Conservation (phyloP, 2,888 invertebrate species). For the Monoplex corrugatus region DNA sequence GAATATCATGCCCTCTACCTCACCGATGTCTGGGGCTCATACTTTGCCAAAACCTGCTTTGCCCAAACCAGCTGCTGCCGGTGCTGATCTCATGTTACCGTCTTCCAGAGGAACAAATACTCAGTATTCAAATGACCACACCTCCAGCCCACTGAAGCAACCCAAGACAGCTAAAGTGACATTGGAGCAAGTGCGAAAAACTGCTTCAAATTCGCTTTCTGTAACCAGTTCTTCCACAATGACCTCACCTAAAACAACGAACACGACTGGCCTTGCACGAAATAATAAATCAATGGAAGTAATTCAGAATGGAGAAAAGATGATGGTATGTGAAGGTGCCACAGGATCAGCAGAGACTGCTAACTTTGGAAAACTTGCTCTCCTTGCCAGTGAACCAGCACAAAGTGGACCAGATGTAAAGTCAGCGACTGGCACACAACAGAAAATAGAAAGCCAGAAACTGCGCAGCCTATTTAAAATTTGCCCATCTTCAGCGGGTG, state of each 20-base stretch:
- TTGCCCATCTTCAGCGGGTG: constrained; percentile 41
- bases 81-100: constrained; percentile 26
- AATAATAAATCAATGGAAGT: not conserved
- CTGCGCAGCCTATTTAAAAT: constrained; percentile 38
- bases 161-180: not conserved
- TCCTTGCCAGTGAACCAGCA: not conserved
- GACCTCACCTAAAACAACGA: constrained; percentile 10
- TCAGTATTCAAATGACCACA: not conserved
- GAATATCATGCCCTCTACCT: constrained; percentile 42
- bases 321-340: constrained; percentile 1
- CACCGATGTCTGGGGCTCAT: constrained; percentile 33
- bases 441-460: constrained; percentile 16
- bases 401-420: not conserved
- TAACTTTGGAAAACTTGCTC: not conserved
- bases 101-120: constrained; percentile 42
- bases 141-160: not conserved
- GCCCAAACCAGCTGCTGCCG: constrained; percentile 31
- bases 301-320: not conserved
- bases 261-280: not conserved
- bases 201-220: not conserved
- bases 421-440: not conserved
- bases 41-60: constrained; percentile 4
- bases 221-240: constrained; percentile 34
- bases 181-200: not conserved
- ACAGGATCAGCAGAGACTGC: constrained; percentile 23